Percentiles rank a stretch among this genome's conserved stretches.
phyloP scores from a whole-genome alignment of 2,113 vertebrate genomes.

The Phalacrocorax carbo region DNA sequence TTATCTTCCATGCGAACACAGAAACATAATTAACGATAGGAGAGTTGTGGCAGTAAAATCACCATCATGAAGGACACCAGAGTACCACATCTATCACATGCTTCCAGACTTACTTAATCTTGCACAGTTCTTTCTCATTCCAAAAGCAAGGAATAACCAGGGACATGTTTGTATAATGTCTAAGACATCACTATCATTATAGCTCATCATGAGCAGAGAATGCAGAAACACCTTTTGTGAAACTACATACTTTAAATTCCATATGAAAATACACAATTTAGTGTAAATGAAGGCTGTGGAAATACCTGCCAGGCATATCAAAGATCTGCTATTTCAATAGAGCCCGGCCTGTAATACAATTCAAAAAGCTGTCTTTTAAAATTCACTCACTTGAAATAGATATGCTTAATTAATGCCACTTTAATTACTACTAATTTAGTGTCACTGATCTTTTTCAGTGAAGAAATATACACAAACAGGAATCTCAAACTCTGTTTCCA shows the following conservation, averaged over 20 bases:
- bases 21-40: neutral
- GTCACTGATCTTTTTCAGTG: neutral
- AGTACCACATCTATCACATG: neutral
- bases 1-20: neutral
- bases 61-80: neutral
- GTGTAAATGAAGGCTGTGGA: neutral
- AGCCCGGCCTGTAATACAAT: neutral
- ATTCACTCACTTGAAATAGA: neutral
- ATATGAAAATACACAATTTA: neutral
- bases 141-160: neutral
- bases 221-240: neutral
- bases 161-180: neutral
- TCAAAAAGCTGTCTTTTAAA: neutral
- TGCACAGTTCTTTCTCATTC: neutral
- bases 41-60: neutral
- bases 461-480: neutral
- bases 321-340: neutral
- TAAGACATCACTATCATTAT: neutral
- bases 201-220: neutral
- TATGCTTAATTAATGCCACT: constrained; percentile 18
- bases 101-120: neutral
- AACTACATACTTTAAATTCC: neutral
- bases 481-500: neutral
- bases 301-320: neutral
- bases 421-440: neutral